Evolutionary conservation across 2,888 invertebrate genomes (phyloP).

Genomic region (Beris chalybata): DNA sequence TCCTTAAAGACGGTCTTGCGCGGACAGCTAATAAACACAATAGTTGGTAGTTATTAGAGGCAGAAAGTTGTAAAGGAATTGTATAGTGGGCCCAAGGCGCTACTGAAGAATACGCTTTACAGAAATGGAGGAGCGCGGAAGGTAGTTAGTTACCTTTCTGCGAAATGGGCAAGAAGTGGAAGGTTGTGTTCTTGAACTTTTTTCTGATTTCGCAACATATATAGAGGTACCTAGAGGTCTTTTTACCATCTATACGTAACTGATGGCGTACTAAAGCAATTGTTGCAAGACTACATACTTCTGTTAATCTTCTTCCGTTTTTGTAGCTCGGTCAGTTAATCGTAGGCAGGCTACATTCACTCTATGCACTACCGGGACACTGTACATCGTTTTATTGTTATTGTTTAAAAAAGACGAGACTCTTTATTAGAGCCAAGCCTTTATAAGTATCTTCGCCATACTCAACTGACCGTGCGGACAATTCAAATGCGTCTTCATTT

Average conservation of each 20-base stretch:
- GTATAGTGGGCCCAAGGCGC: slow-evolving; percentile 12
- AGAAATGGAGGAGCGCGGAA: not conserved
- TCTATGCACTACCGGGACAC: slow-evolving; percentile 17
- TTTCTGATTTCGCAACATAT: no score
- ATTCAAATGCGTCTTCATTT: slow-evolving; percentile 16
- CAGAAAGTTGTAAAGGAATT: slow-evolving; percentile 16
- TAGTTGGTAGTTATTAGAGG: slow-evolving; percentile 22
- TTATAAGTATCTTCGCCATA: not conserved
- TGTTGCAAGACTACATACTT: no score
- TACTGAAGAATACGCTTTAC: not conserved
- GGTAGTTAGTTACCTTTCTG: no score
- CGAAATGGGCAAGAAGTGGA: no score
- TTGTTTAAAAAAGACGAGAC: slow-evolving; percentile 3
- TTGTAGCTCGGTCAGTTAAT: not conserved
- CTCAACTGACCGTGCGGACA: not conserved
- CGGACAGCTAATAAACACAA: slow-evolving; percentile 18
- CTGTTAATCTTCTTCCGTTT: no score
- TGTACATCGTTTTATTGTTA: no score
- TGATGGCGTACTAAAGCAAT: no score
- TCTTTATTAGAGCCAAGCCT: slow-evolving; percentile 8
- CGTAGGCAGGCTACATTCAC: slow-evolving; percentile 1
- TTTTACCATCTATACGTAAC: no score
- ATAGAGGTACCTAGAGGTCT: no score
- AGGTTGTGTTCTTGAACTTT: no score
- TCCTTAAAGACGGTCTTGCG: slow-evolving; percentile 2